Evolutionary conservation across 2,113 vertebrate genomes (phyloP).

Genomic region (Proteles cristata): DNA sequence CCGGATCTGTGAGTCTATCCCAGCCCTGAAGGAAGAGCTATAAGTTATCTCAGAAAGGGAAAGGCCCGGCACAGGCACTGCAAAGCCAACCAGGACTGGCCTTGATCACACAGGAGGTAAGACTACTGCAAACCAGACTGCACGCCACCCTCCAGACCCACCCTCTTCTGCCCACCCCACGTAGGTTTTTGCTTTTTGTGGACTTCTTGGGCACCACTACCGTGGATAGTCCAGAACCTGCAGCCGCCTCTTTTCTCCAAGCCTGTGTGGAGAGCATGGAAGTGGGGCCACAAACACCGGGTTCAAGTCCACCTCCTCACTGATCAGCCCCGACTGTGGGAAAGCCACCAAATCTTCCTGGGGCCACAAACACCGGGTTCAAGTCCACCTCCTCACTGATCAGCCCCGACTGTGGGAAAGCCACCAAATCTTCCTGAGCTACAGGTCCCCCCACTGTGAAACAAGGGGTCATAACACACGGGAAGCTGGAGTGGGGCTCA

Average conservation of each 20-base stretch:
- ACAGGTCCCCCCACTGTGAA: not conserved
- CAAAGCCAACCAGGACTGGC: not conserved
- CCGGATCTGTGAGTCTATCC: not conserved
- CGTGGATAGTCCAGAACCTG: not conserved
- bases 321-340: not conserved
- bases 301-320: not conserved
- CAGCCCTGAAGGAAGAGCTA: not conserved
- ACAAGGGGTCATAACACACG: not conserved
- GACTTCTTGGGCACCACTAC: not conserved
- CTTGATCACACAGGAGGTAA: accelerated
- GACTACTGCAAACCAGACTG: not conserved
- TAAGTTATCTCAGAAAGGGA: not conserved
- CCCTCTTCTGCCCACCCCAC: not conserved
- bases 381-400: not conserved
- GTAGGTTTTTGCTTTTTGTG: not conserved
- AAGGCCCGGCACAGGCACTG: accelerated
- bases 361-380: not conserved
- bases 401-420: not conserved
- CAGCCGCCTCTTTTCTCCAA: not conserved
- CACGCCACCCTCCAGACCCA: accelerated
- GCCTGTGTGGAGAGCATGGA: accelerated
- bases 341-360: not conserved
- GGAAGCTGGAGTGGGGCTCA: not conserved
- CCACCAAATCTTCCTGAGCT: not conserved
- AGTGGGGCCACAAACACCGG: not conserved